phyloP scores from a whole-genome alignment of 2,797 vertebrate genomes.

The Gephyroberyx darwinii region DNA sequence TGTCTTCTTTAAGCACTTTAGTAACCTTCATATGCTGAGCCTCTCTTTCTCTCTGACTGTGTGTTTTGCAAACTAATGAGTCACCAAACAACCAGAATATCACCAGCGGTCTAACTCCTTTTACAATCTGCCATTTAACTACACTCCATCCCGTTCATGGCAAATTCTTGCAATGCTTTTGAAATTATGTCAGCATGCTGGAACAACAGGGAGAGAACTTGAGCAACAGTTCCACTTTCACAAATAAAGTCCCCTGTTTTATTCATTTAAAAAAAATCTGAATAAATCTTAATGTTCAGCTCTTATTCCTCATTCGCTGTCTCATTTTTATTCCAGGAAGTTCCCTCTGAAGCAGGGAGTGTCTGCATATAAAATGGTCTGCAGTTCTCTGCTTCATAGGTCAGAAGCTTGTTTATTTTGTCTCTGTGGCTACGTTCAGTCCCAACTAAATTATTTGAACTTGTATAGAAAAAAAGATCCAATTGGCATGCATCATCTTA shows the following conservation, averaged over 20 bases:
- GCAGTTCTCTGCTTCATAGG: slow-evolving; percentile 99
- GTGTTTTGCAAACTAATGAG: slow-evolving; percentile 60
- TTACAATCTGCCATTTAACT: slow-evolving; percentile 53
- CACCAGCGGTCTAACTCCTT: slow-evolving; percentile 54
- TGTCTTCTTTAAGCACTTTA: no score
- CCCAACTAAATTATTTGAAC: slow-evolving; percentile 81
- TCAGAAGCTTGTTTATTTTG: slow-evolving; percentile 99
- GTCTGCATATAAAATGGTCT: slow-evolving; percentile 99
- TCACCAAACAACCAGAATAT: slow-evolving; percentile 58
- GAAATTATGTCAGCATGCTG: slow-evolving; percentile 64
- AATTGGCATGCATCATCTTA: slow-evolving; percentile 77
- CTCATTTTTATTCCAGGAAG: slow-evolving; percentile 99
- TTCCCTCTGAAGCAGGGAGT: slow-evolving; percentile 99
- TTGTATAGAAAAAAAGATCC: slow-evolving; percentile 61
- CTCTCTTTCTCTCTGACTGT: slow-evolving; percentile 35
- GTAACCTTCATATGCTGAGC: slow-evolving; percentile 14
- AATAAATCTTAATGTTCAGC: slow-evolving; percentile 91
- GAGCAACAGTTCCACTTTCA: slow-evolving; percentile 60
- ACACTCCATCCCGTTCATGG: slow-evolving; percentile 45
- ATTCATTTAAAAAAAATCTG: slow-evolving; percentile 70
- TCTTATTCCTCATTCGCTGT: slow-evolving; percentile 99
- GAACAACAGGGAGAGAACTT: slow-evolving; percentile 42
- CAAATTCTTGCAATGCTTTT: slow-evolving; percentile 68
- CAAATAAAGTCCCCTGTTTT: slow-evolving; percentile 55
- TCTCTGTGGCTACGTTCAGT: slow-evolving; percentile 99